A percentile compares a stretch with the other conserved stretches of the same genome.
phyloP scores from a whole-genome alignment of 2,797 vertebrate species.

The Acanthiza pusilla region DNA sequence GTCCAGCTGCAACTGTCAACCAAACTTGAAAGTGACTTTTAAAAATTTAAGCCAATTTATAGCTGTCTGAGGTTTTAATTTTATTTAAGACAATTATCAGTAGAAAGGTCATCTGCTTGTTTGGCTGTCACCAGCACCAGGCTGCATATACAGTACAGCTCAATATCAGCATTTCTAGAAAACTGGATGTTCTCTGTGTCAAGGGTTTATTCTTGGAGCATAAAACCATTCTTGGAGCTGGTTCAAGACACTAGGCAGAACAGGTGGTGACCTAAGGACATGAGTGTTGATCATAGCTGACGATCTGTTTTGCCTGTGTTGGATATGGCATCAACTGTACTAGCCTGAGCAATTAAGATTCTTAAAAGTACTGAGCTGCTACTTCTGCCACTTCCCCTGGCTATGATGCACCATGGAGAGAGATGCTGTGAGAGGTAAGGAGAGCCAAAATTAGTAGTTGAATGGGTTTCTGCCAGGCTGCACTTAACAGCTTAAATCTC shows the following conservation, averaged over 20 bases:
- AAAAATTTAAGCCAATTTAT: neutral
- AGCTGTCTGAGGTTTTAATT: constrained; percentile 1
- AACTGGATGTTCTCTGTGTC: neutral
- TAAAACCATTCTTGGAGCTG: neutral
- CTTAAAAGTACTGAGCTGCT: neutral
- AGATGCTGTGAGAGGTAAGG: neutral
- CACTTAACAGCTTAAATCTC: neutral
- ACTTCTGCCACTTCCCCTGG: neutral
- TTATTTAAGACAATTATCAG: neutral
- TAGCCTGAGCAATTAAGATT: neutral
- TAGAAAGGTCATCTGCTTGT: neutral
- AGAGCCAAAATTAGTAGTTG: neutral
- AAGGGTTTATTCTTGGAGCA: neutral
- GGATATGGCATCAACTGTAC: neutral
- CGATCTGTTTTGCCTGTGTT: neutral
- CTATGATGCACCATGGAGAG: neutral
- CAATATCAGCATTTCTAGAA: neutral
- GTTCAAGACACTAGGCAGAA: neutral
- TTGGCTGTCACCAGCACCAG: neutral
- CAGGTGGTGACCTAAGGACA: neutral
- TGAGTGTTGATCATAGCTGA: neutral
- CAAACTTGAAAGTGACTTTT: constrained; percentile 8
- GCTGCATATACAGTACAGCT: neutral
- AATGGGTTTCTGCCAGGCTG: neutral
- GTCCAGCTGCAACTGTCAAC: neutral